Conservation (phyloP, 2,113 vertebrate species). For the Scalopus aquaticus region DNA sequence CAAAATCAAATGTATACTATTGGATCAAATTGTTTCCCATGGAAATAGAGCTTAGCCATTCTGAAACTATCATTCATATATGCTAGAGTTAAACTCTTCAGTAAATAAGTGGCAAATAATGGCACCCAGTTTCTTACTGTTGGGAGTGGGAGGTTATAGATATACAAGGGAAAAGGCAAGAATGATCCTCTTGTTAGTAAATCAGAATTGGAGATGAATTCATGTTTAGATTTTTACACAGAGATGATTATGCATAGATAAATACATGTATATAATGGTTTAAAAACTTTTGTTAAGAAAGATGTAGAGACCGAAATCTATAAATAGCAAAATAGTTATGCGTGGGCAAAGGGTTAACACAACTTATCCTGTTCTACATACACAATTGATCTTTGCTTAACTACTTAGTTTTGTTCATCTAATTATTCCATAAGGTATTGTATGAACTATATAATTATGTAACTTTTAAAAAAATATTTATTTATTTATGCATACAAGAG, state of each 20-base stretch:
- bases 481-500: too few relatives aligned
- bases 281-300: background rate
- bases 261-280: background rate
- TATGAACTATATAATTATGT: background rate
- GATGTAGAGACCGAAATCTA: background rate
- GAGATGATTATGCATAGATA: background rate
- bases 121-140: background rate
- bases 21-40: background rate
- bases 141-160: background rate
- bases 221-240: background rate
- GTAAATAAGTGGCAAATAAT: background rate
- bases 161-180: background rate
- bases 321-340: background rate
- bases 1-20: conserved; percentile 21
- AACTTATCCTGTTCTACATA: background rate
- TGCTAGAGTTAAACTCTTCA: background rate
- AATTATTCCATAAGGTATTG: background rate
- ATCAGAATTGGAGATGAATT: background rate
- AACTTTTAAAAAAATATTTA: too few relatives aligned
- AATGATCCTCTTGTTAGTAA: background rate
- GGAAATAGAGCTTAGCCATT: background rate
- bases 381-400: background rate
- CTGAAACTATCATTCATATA: background rate
- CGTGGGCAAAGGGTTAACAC: background rate
- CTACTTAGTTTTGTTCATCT: background rate